These are phyloP conservation scores for Antennarius maculatus DNA, from an alignment of 2,797 vertebrate species.

Conservation along the genomic window DNA sequence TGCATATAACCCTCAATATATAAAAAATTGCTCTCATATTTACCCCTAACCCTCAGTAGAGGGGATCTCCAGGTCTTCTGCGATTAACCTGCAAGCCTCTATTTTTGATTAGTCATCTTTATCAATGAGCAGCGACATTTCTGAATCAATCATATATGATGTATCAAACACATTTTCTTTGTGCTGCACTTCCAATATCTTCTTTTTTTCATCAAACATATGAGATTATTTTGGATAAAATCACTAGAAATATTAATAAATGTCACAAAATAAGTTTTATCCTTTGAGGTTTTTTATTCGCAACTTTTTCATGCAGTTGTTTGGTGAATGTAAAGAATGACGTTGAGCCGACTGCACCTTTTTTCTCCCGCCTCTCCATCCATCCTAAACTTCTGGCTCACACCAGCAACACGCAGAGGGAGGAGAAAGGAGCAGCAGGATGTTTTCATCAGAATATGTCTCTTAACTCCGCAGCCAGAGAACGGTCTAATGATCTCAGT, in stretches of 20 bases:
- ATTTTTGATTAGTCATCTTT: background rate
- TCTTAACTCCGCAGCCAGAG: constrained; percentile 60
- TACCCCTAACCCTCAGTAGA: constrained; percentile 21
- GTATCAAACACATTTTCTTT: background rate
- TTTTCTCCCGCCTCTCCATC: constrained; percentile 8
- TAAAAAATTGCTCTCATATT: constrained; percentile 33
- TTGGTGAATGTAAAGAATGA: background rate
- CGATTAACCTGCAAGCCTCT: background rate
- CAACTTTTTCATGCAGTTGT: constrained; percentile 25
- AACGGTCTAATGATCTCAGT: constrained; percentile 83
- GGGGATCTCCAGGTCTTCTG: constrained; percentile 36
- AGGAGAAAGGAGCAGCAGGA: constrained; percentile 49
- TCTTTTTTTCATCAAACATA: background rate
- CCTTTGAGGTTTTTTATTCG: constrained; percentile 2
- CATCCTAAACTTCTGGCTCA: constrained; percentile 31
- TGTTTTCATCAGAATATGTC: constrained; percentile 71
- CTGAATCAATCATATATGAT: background rate
- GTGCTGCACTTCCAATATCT: constrained; percentile 1
- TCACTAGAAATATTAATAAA: constrained; percentile 6
- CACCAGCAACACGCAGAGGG: constrained; percentile 28
- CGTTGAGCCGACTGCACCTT: background rate
- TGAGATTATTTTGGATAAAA: background rate
- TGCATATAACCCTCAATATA: constrained; percentile 36
- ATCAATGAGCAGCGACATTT: constrained; percentile 5
- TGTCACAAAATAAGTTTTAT: background rate